Evolutionary conservation across 2,797 vertebrate genomes (phyloP).

Genomic region (Ataeniobius toweri): DNA sequence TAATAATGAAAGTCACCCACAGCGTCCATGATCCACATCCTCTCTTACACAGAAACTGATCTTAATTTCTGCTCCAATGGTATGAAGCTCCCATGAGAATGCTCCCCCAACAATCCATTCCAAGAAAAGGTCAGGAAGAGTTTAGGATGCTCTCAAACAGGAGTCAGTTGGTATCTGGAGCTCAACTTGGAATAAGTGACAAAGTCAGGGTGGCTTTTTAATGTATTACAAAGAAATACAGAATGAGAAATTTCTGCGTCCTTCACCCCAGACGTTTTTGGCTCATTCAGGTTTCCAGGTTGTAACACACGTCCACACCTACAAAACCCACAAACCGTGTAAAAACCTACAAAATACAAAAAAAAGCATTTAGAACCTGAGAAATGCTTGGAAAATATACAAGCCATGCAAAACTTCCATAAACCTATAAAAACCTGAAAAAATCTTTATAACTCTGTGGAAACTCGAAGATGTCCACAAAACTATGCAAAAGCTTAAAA

Average conservation of each 20-base stretch:
- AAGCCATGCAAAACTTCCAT: background rate
- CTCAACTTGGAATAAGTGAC: background rate
- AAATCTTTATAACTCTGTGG: too few species aligned
- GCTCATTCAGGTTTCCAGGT: background rate
- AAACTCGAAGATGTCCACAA: too few species aligned
- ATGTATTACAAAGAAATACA: too few species aligned
- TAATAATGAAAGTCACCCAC: conserved; percentile 51
- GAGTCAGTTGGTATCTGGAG: conserved; percentile 52
- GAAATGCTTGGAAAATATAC: too few species aligned
- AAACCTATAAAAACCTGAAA: too few species aligned
- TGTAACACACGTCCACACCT: background rate
- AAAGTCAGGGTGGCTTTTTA: background rate
- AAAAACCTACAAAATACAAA: too few species aligned
- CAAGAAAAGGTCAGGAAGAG: conserved; percentile 58
- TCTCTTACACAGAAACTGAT: conserved; percentile 29
- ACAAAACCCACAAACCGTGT: background rate
- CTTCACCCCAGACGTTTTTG: background rate
- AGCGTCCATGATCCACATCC: background rate
- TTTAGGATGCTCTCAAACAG: conserved; percentile 56
- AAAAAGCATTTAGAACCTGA: too few species aligned
- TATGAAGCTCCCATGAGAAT: background rate
- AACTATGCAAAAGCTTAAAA: too few species aligned
- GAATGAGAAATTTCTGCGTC: background rate
- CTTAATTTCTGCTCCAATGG: conserved; percentile 37
- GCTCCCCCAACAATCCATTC: conserved; percentile 8